These are phyloP conservation scores for Sebastes trivittatus DNA, from an alignment of 2,797 vertebrate species.

Conservation along the genomic window DNA sequence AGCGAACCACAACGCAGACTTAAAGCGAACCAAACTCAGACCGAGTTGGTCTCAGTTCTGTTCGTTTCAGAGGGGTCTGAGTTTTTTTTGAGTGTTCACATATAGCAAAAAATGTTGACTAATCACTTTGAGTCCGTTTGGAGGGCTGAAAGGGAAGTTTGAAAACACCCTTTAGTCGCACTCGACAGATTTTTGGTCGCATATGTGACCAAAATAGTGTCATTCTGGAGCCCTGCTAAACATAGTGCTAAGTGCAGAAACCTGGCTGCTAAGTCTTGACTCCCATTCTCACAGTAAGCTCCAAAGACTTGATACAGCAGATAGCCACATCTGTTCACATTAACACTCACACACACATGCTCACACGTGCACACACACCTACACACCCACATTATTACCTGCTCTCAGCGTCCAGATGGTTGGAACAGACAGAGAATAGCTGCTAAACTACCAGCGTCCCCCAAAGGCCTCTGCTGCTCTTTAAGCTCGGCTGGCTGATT, in stretches of 20 bases:
- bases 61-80: too few relatives aligned
- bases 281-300: constrained; percentile 2
- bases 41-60: too few relatives aligned
- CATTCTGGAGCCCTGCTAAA: too few relatives aligned
- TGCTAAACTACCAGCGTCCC: constrained; percentile 46
- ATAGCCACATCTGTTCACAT: constrained; percentile 38
- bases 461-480: constrained; percentile 50
- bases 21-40: too few relatives aligned
- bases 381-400: constrained; percentile 52
- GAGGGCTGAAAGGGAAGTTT: too few relatives aligned
- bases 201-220: too few relatives aligned
- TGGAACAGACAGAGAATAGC: constrained; percentile 34
- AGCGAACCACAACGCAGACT: too few relatives aligned
- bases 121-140: too few relatives aligned
- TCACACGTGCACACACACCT: neutral
- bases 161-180: too few relatives aligned
- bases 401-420: constrained; percentile 52
- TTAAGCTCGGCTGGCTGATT: constrained; percentile 60
- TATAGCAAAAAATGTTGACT: too few relatives aligned
- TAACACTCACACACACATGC: constrained; percentile 10
- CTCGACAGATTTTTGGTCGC: too few relatives aligned
- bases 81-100: too few relatives aligned
- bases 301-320: constrained; percentile 6
- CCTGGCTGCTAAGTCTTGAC: constrained; percentile 1
- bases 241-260: constrained; percentile 4